phyloP scores from a whole-genome alignment of 1,140 invertebrate genomes.

The Cotesia vestalis region DNA sequence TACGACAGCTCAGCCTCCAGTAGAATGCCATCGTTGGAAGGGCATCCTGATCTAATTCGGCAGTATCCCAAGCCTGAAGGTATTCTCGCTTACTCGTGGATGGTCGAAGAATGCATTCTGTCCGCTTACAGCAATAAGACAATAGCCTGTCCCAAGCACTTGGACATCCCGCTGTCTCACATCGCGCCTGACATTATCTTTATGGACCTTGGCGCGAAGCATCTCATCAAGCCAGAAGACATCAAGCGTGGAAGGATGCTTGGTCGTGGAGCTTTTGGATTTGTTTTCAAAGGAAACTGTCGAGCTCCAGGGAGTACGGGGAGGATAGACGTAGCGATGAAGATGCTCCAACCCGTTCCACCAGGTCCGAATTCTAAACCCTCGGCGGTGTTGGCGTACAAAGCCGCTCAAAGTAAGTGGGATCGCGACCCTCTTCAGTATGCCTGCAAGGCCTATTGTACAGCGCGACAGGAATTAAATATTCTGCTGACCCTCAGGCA shows the following conservation, averaged over 20 bases:
- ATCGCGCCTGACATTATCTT: conserved; percentile 91
- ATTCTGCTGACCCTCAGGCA: conserved; percentile 88
- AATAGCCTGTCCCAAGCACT: conserved; percentile 79
- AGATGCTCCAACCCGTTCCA: conserved; percentile 93
- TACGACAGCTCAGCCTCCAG: conserved; percentile 76
- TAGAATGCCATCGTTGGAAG: conserved; percentile 83
- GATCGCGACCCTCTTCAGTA: conserved; percentile 89
- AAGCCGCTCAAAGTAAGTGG: conserved; percentile 89
- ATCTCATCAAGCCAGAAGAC: conserved; percentile 81
- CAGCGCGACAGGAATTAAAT: conserved; percentile 91
- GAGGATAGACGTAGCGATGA: conserved; percentile 86
- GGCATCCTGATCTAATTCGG: conserved; percentile 68
- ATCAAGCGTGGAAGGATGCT: conserved; percentile 82
- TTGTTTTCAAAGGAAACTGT: conserved; percentile 89
- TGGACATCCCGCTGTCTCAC: conserved; percentile 74
- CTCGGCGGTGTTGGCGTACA: conserved; percentile 80
- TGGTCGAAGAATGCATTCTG: conserved; percentile 96
- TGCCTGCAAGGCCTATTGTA: conserved; percentile 94
- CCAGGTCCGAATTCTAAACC: conserved; percentile 81
- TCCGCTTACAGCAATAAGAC: conserved; percentile 78
- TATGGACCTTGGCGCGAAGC: conserved; percentile 83
- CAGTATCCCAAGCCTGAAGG: conserved; percentile 49
- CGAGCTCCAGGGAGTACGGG: conserved; percentile 69
- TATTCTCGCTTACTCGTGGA: conserved; percentile 74
- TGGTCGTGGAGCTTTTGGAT: conserved; percentile 97